Evolutionary conservation across 2,113 vertebrate genomes (phyloP).

Genomic region (Dasypus novemcinctus): DNA sequence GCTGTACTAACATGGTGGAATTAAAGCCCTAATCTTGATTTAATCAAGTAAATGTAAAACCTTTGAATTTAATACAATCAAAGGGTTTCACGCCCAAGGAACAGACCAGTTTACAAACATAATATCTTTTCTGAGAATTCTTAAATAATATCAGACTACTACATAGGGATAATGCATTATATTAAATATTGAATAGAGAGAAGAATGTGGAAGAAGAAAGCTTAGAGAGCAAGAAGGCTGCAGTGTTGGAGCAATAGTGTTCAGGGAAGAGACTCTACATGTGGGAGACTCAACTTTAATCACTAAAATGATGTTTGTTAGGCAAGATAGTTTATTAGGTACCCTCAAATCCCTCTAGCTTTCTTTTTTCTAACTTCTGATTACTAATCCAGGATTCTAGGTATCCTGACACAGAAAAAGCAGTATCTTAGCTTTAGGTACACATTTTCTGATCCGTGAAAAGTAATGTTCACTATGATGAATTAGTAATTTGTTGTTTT

Average conservation of each 20-base stretch:
- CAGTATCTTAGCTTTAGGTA: background rate
- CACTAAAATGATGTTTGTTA: background rate
- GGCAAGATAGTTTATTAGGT: background rate
- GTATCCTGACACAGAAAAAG: constrained; percentile 2
- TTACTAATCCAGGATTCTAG: constrained; percentile 19
- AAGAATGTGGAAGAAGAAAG: background rate
- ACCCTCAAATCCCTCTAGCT: background rate
- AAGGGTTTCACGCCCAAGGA: too few species aligned
- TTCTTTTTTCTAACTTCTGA: background rate
- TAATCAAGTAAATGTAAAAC: too few species aligned
- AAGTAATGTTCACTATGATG: constrained; percentile 35
- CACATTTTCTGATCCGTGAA: background rate
- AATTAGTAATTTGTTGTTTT: constrained; percentile 14
- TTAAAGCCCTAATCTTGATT: too few species aligned
- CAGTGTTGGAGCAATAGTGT: background rate
- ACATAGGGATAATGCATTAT: background rate
- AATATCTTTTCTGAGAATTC: too few species aligned
- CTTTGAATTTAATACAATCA: too few species aligned
- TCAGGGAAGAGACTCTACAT: background rate
- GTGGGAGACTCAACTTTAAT: background rate
- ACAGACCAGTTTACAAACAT: too few species aligned
- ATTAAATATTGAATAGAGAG: background rate
- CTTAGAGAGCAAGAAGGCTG: background rate
- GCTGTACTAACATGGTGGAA: too few species aligned
- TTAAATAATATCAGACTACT: too few species aligned